These are phyloP conservation scores for Chloroclysta siterata DNA, from an alignment of 2,888 invertebrate genomes.

Conservation along the genomic window DNA sequence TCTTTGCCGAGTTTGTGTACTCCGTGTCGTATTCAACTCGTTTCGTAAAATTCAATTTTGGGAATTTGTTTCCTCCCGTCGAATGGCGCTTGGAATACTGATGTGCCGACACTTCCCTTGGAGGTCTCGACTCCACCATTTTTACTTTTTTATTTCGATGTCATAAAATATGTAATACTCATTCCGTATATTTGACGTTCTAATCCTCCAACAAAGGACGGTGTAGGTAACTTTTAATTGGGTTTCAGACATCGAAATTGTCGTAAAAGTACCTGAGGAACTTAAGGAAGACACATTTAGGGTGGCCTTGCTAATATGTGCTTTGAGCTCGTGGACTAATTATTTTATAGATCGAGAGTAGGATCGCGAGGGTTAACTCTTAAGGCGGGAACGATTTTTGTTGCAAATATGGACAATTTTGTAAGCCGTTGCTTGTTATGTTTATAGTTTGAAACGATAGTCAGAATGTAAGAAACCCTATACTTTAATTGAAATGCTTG, in stretches of 20 bases:
- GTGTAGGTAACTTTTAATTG: conserved; percentile 29
- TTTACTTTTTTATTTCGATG: conserved; percentile 60
- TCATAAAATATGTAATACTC: conserved; percentile 60
- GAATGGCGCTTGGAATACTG: conserved; percentile 79
- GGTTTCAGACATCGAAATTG: conserved; percentile 22
- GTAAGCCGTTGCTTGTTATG: too few species aligned
- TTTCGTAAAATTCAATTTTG: conserved; percentile 85
- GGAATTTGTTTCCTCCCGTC: conserved; percentile 83
- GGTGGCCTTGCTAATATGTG: conserved; percentile 6
- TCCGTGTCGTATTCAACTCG: conserved; percentile 83
- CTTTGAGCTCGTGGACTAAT: conserved; percentile 1
- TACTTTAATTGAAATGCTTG: too few species aligned
- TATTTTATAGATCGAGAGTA: not conserved
- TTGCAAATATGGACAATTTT: not conserved
- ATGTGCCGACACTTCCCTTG: conserved; percentile 65
- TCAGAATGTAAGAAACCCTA: too few species aligned
- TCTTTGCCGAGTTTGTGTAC: conserved; percentile 78
- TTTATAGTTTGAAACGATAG: too few species aligned
- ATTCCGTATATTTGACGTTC: conserved; percentile 56
- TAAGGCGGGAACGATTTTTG: not conserved
- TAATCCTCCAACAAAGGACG: conserved; percentile 44
- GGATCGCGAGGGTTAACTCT: not conserved
- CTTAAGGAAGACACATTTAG: conserved; percentile 8
- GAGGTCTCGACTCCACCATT: conserved; percentile 47
- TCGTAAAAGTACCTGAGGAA: conserved; percentile 15